Base-by-base conservation (phyloP, 2,113 vertebrate genomes). In the Micronycteris hirsuta region DNA sequence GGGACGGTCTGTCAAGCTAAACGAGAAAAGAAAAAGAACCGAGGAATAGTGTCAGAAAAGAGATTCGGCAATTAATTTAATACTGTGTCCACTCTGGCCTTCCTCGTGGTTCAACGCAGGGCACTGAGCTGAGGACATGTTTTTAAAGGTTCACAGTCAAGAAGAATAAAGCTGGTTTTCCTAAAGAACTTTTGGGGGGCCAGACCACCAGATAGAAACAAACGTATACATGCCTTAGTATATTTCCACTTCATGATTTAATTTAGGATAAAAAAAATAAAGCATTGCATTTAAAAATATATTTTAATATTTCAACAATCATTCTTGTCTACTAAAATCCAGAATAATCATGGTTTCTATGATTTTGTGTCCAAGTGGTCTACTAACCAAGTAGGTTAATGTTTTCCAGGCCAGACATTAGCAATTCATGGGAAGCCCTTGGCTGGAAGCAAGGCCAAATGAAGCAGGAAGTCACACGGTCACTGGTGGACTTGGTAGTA, bases 381-480 rank as follows among this genome's bases (percentile, higher is more conserved):
- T 11, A 38, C 61, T 70, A 36, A 73, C 38, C 56, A 65, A 80
- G 22, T 19, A 71, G 47, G 67, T 33, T 49, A 20, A 70, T 74
- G 67, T 71, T 95, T 93, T 85, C 93, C 89, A 41, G 49, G 89
- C 54, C 80, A 92, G 86, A 43, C 41, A 43, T 74, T 47, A 74
- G 14, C 43, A 70, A 28, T 68, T 77, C 33, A 4, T 41, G 22
- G 47, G n/a, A 68, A 86, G 38, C 41, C 65, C n/a, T 56, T 83
- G 63, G 22, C 36, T 87, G 20, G 43, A 41, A 87, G 49, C 24
- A 61, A 71, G 71, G 41, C 31, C 67, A 83, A 49, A 36, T 13
- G 74, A 80, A 49, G 36, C 31, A 12, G 2, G 73, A 52, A 52
- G 33, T 24, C 38, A 8, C 36, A 7, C 36, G 20, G 0, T 52